These are phyloP conservation scores for Botia kubotai DNA, from an alignment of 2,797 vertebrate genomes.

Conservation along the genomic window DNA sequence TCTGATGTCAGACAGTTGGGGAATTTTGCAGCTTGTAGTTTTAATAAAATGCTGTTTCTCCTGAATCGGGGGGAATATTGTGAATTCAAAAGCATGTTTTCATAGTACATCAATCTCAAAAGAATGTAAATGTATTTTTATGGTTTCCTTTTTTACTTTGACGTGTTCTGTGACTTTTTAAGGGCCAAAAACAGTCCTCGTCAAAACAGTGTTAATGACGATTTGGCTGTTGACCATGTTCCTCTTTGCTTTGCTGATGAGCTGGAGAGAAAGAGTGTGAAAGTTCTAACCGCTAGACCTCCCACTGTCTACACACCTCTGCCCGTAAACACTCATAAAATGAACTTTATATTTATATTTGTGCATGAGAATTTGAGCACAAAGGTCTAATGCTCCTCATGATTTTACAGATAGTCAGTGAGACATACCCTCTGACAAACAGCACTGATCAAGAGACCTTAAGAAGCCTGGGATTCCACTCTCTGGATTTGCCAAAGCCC, in stretches of 20 bases:
- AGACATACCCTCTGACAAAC: conserved; percentile 58
- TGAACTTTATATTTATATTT: background rate
- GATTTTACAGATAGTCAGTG: conserved; percentile 59
- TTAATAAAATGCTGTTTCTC: too few species aligned
- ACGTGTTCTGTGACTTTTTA: background rate
- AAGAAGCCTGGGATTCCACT: conserved; percentile 54
- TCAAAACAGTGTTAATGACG: background rate
- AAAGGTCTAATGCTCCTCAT: background rate
- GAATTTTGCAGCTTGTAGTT: too few species aligned
- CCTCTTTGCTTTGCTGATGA: conserved; percentile 59
- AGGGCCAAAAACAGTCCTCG: conserved; percentile 16
- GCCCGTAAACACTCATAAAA: conserved; percentile 54
- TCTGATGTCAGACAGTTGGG: too few species aligned
- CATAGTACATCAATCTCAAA: background rate
- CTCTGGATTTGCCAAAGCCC: background rate
- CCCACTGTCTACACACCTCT: conserved; percentile 33
- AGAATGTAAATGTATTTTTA: background rate
- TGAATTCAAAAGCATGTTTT: background rate
- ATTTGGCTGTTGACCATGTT: conserved; percentile 18
- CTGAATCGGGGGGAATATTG: too few species aligned
- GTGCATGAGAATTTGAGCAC: background rate
- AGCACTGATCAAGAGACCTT: conserved; percentile 46
- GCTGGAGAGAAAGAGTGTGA: conserved; percentile 53
- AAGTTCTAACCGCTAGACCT: conserved; percentile 52
- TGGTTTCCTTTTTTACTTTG: background rate